phyloP scores from a whole-genome alignment of 2,888 invertebrate species.

The Drosophila dives region DNA sequence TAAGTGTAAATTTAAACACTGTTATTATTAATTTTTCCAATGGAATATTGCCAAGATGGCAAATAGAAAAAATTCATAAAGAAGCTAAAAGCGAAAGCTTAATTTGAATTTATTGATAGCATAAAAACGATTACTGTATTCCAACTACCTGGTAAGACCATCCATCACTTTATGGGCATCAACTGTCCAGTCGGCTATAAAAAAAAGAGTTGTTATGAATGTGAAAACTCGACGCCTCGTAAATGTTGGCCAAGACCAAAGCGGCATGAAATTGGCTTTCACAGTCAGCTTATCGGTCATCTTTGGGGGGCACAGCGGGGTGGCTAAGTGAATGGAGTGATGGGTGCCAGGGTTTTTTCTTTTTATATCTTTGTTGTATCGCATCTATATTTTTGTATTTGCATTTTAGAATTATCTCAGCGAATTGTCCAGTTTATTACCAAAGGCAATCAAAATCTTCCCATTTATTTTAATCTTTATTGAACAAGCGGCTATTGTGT shows the following conservation, averaged over 20 bases:
- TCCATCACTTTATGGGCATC: background rate
- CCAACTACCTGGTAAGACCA: constrained; percentile 1
- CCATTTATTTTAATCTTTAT: constrained; percentile 33
- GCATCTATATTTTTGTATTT: constrained; percentile 27
- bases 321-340: background rate
- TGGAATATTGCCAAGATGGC: background rate
- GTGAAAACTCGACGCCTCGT: constrained; percentile 29
- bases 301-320: constrained; percentile 5
- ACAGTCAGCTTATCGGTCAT: constrained; percentile 45
- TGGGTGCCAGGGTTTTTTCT: background rate
- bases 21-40: constrained; percentile 23
- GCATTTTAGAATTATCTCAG: constrained; percentile 45
- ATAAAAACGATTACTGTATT: background rate
- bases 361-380: constrained; percentile 25
- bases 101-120: constrained; percentile 39
- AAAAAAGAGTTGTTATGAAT: constrained; percentile 38
- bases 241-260: constrained; percentile 22
- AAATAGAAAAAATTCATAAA: background rate
- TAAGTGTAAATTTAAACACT: constrained; percentile 7
- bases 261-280: constrained; percentile 42
- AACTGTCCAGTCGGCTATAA: constrained; percentile 53
- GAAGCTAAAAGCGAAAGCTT: constrained; percentile 13
- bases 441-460: constrained; percentile 36
- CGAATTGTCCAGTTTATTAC: constrained; percentile 39
- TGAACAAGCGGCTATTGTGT: constrained; percentile 31